Conservation (phyloP, 2,888 invertebrate species). For the Petrolisthes cinctipes region DNA sequence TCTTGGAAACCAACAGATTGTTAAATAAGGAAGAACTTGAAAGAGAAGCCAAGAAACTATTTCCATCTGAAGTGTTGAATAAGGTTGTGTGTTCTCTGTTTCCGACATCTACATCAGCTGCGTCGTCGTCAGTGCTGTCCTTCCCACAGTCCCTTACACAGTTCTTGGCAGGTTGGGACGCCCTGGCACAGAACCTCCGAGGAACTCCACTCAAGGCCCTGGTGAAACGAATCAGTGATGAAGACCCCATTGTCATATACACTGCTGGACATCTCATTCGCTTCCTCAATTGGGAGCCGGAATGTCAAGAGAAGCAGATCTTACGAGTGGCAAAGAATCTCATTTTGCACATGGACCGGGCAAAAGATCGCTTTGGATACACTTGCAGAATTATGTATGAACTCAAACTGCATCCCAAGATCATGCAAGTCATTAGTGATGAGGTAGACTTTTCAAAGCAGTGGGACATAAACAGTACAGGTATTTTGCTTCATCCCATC, state of each 20-base stretch:
- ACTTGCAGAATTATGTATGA: conserved; percentile 42
- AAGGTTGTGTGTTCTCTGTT: neutral
- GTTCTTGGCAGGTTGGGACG: conserved; percentile 50
- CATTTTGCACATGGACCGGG: conserved; percentile 51
- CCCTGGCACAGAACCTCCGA: conserved; percentile 20
- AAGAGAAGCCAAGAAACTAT: conserved; percentile 15
- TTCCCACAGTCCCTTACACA: conserved; percentile 44
- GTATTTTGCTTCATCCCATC: conserved; percentile 34
- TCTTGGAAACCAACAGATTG: conserved; percentile 18
- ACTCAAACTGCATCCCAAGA: conserved; percentile 12
- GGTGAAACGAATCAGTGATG: conserved; percentile 26
- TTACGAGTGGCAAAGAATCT: conserved; percentile 48
- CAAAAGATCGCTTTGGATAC: conserved; percentile 52
- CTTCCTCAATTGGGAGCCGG: conserved; percentile 1
- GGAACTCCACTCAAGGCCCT: conserved; percentile 37
- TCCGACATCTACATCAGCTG: neutral
- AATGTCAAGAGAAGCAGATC: conserved; percentile 36
- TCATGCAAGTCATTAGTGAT: conserved; percentile 25
- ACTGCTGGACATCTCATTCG: conserved; percentile 44
- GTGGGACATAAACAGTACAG: conserved; percentile 50
- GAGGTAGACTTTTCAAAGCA: conserved; percentile 47
- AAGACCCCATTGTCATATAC: conserved; percentile 44
- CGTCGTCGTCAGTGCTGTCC: neutral
- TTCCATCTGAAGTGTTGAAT: neutral
- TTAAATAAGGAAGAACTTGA: conserved; percentile 18